These are phyloP conservation scores for Gortyna flavago DNA, from an alignment of 2,888 invertebrate species.

Conservation along the genomic window DNA sequence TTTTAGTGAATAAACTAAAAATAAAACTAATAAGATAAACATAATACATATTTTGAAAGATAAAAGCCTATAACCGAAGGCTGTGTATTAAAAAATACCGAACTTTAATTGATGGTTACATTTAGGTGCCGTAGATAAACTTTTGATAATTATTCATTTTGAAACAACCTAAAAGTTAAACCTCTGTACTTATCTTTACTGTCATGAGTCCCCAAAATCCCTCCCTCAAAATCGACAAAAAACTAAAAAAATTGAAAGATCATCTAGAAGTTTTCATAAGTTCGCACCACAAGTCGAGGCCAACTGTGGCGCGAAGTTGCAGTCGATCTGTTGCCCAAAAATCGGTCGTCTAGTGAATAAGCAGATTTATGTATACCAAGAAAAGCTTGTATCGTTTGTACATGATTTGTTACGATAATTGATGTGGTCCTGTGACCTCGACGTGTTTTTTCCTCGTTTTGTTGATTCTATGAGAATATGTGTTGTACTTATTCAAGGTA, in stretches of 20 bases:
- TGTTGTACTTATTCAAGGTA: conserved; percentile 25
- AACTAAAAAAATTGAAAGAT: background rate
- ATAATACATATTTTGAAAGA: no score
- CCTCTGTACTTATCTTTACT: background rate
- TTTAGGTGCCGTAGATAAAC: background rate
- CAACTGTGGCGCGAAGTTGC: conserved; percentile 4
- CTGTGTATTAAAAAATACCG: background rate
- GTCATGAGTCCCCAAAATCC: background rate
- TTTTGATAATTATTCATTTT: background rate
- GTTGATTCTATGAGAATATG: conserved; percentile 28
- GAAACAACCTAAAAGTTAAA: background rate
- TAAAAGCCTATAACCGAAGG: no score
- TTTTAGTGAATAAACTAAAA: no score
- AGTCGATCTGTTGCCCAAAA: background rate
- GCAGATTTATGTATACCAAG: conserved; percentile 24
- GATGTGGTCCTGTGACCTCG: conserved; percentile 58
- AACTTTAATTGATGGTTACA: background rate
- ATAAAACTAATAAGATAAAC: no score
- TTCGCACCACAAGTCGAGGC: background rate
- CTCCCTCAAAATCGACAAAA: background rate
- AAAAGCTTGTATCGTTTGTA: conserved; percentile 53
- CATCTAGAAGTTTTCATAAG: background rate
- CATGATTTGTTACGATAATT: conserved; percentile 69
- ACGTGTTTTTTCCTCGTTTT: conserved; percentile 53
- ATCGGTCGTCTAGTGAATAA: conserved; percentile 6